Evolutionary conservation across 2,113 vertebrate species (phyloP), one percentile per base, ranked within the genome.

Genomic region (Cyanoramphus novaezelandiae): DNA sequence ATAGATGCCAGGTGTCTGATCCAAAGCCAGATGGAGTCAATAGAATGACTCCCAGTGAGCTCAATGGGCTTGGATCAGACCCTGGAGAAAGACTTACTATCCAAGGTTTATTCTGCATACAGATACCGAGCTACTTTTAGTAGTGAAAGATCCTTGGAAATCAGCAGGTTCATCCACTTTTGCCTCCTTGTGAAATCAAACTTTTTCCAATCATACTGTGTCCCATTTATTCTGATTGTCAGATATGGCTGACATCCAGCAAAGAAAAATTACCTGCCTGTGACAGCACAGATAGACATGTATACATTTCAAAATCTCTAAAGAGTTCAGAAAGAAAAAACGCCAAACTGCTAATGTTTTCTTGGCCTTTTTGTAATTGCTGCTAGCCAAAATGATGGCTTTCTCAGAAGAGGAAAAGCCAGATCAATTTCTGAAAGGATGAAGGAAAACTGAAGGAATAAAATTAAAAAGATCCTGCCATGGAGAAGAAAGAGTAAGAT

Each of bases 11-110:
- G 64, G 81, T 94, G 50, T 69, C 88, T 95, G 92, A 94, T 88
- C 80, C 82, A 78, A 81, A 95, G 92, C 92, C 92, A 86, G 78
- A 23, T 91, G 90, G 92, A 92, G 88, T 84, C 83, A 92, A 88
- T 67, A 94, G 90, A 94, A 95, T 81, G 90, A 76, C 65, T 94
- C 79, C 80, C 72, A 81, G 59, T 35, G 93, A 94, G 85, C 91
- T 93, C 93, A 88, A 3, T 43, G 69, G 65, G 88, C 80, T 94
- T 95, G 91, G 97, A 91, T 27, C 88, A 93, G 83, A 79, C 88
- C 72, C 74, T 19, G 2, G 47, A 88, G 74, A 43, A 88, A 95
- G 87, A 94, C 72, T 93, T 74, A 96, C 72, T 94, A 95, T 44
- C 44, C 67, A 33, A 47, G 85, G 78, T 59, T 91, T 72, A 70